phyloP scores from a whole-genome alignment of 2,888 invertebrate species.

The Erynnis tages region DNA sequence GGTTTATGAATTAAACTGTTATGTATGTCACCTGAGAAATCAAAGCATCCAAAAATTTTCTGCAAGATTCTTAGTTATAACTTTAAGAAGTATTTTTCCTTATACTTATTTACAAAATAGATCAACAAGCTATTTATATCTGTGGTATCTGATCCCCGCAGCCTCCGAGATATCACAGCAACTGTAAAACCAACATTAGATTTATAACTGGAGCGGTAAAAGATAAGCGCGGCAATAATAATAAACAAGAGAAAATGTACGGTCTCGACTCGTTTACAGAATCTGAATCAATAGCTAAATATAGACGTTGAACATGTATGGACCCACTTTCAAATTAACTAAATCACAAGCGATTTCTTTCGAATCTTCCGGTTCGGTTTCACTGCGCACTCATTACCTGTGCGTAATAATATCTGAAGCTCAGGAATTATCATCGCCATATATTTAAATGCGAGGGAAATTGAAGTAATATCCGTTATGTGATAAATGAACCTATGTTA shows the following conservation, averaged over 20 bases:
- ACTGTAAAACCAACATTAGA: slow-evolving; percentile 22
- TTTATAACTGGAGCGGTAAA: slow-evolving; percentile 23
- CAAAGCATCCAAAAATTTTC: no score
- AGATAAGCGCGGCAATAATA: slow-evolving; percentile 23
- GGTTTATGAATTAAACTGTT: no score
- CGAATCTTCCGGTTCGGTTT: slow-evolving; percentile 67
- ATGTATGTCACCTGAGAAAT: no score
- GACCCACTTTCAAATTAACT: slow-evolving; percentile 49
- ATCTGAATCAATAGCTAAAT: slow-evolving; percentile 27
- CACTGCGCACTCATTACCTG: slow-evolving; percentile 50
- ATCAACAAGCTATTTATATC: not conserved
- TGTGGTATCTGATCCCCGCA: slow-evolving; percentile 14
- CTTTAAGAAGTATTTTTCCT: no score
- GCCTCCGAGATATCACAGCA: slow-evolving; percentile 15
- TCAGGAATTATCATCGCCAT: no score
- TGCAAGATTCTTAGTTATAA: no score
- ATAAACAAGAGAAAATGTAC: slow-evolving; percentile 28
- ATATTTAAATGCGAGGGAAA: no score
- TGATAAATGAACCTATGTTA: no score
- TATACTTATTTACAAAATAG: no score
- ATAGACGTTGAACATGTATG: slow-evolving; percentile 35
- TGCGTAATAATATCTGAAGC: slow-evolving; percentile 44
- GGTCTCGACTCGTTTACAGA: slow-evolving; percentile 23
- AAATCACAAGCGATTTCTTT: slow-evolving; percentile 63
- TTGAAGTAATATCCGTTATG: no score